Conservation (phyloP, 1,140 invertebrate genomes). For the Panagrolaimus sp. region DNA sequence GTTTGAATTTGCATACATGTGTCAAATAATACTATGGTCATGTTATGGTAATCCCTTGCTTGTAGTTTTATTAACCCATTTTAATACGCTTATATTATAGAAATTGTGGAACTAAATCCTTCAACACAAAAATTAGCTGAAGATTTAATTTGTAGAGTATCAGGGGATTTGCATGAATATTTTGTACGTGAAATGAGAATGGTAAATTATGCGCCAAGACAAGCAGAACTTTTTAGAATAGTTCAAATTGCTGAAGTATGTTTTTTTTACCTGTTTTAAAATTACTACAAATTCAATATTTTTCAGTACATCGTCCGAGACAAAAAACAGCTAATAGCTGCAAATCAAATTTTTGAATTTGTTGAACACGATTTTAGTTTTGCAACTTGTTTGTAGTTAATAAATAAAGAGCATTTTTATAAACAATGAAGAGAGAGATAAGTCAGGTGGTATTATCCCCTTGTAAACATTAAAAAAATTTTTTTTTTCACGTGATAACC, state of each 20-base stretch:
- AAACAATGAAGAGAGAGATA: too few relatives aligned
- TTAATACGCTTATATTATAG: not conserved
- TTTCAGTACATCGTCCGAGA: too few relatives aligned
- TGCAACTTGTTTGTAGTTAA: too few relatives aligned
- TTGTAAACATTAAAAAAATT: too few relatives aligned
- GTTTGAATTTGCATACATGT: conserved; percentile 4
- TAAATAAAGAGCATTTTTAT: too few relatives aligned
- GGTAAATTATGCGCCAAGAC: not conserved
- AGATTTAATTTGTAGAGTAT: not conserved
- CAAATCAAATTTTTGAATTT: too few relatives aligned
- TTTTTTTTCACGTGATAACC: too few relatives aligned
- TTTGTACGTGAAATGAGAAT: conserved; percentile 6
- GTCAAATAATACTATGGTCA: not conserved
- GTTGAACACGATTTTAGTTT: too few relatives aligned
- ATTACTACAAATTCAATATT: too few relatives aligned
- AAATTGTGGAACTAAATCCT: not conserved
- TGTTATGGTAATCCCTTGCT: conserved; percentile 3
- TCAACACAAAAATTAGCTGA: not conserved
- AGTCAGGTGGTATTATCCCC: too few relatives aligned
- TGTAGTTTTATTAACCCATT: not conserved
- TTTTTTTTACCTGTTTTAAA: too few relatives aligned
- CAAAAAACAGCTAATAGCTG: too few relatives aligned
- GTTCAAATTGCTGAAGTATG: not conserved
- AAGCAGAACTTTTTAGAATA: not conserved
- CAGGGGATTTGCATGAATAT: not conserved